phyloP scores from a whole-genome alignment of 64 coral and sea anemone genomes.

The Montipora capricornis region DNA sequence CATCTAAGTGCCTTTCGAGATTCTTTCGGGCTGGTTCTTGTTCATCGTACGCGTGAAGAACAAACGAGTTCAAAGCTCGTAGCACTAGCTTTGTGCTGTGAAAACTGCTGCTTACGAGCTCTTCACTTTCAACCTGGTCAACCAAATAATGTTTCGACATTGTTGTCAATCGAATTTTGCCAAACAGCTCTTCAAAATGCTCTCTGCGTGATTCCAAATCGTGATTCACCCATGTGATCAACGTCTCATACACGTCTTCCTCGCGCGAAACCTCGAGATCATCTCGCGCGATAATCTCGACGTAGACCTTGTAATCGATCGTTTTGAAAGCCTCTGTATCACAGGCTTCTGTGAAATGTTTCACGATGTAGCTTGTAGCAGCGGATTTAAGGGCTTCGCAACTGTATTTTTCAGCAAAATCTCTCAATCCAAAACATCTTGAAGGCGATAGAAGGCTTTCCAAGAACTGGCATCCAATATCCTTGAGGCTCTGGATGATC shows the following conservation, averaged over 20 bases:
- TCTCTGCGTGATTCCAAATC: conserved; percentile 35
- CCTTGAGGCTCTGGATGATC: conserved; percentile 70
- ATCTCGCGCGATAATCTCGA: conserved; percentile 64
- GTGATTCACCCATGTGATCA: conserved; percentile 59
- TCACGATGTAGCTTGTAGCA: conserved; percentile 58
- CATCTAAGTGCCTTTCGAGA: conserved; percentile 50
- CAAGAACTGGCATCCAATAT: conserved; percentile 64
- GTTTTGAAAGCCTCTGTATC: conserved; percentile 61
- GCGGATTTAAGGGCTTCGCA: conserved; percentile 50
- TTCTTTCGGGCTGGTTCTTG: conserved; percentile 20
- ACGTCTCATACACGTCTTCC: conserved; percentile 70
- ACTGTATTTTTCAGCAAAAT: conserved; percentile 70
- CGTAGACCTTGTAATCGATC: conserved; percentile 31
- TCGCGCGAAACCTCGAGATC: conserved; percentile 58
- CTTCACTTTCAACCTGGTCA: conserved; percentile 52
- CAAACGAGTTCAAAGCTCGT: conserved; percentile 51
- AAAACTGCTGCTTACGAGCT: conserved; percentile 54
- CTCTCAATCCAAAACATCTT: conserved; percentile 61
- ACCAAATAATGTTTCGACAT: conserved; percentile 56
- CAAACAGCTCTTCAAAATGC: conserved; percentile 54
- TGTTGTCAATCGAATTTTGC: conserved; percentile 52
- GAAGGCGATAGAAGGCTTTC: conserved; percentile 31
- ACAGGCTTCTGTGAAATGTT: conserved; percentile 63
- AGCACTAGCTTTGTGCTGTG: conserved; percentile 65
- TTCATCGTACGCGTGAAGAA: conserved; percentile 44